Percentiles rank a stretch among this genome's conserved stretches.
Conservation (phyloP, 2,888 invertebrate genomes). For the Allacma fusca region DNA sequence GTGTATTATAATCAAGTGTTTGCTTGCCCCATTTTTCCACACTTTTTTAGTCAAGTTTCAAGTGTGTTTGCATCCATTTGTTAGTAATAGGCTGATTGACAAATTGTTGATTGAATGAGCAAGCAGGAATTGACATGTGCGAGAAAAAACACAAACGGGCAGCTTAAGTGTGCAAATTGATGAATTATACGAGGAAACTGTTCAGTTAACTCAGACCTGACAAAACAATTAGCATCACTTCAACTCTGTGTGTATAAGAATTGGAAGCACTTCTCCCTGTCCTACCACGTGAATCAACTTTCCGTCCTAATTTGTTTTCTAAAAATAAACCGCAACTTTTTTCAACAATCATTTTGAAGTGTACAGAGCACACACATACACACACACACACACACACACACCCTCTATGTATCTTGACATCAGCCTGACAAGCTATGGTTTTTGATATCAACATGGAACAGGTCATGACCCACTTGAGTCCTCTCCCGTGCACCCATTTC, state of each 20-base stretch:
- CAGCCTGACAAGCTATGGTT: too few species aligned
- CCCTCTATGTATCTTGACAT: too few species aligned
- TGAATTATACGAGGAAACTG: slow-evolving; percentile 6
- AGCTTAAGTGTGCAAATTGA: slow-evolving; percentile 4
- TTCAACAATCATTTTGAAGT: background rate
- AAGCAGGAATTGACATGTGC: background rate
- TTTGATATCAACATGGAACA: background rate
- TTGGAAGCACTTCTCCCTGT: background rate
- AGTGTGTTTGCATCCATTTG: background rate
- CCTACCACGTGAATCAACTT: background rate
- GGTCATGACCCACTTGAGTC: slow-evolving; percentile 8
- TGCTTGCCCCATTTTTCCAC: too few species aligned
- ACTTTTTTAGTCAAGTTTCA: background rate
- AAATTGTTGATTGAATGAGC: background rate
- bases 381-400: too few species aligned
- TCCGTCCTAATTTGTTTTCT: slow-evolving; percentile 10
- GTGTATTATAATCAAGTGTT: too few species aligned
- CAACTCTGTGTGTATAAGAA: background rate
- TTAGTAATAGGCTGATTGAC: background rate
- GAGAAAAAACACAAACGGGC: background rate
- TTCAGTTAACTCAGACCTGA: background rate
- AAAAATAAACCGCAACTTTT: background rate
- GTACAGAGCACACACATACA: background rate
- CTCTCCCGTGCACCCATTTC: background rate
- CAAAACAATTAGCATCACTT: background rate